Evolutionary conservation across 2,888 invertebrate genomes (phyloP).

Genomic region (Meiosimyza decipiens): DNA sequence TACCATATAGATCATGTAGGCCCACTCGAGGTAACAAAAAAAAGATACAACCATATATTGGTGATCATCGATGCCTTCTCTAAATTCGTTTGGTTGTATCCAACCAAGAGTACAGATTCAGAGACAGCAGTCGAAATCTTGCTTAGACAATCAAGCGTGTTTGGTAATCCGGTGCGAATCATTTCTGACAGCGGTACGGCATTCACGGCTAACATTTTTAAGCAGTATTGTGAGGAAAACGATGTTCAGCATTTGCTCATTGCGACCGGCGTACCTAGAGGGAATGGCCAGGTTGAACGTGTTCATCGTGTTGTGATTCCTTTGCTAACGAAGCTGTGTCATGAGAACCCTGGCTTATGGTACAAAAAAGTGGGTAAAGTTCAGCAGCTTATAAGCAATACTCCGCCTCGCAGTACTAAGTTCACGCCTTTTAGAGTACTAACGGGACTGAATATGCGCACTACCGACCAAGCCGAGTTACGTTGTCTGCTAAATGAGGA

Average conservation of each 20-base stretch:
- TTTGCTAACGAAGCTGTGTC: conserved; percentile 56
- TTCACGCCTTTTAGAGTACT: conserved; percentile 36
- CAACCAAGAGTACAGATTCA: conserved; percentile 49
- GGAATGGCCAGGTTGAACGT: conserved; percentile 59
- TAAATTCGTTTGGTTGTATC: conserved; percentile 59
- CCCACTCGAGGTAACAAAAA: conserved; percentile 51
- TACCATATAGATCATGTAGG: conserved; percentile 59
- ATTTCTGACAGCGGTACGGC: conserved; percentile 60
- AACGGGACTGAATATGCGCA: conserved; percentile 34
- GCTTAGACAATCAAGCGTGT: conserved; percentile 26
- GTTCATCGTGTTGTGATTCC: conserved; percentile 55
- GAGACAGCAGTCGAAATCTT: conserved; percentile 54
- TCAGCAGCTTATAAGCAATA: conserved; percentile 49
- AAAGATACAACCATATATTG: conserved; percentile 57
- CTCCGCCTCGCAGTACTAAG: conserved; percentile 46
- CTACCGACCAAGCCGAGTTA: background rate
- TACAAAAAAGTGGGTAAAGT: conserved; percentile 23
- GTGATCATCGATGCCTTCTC: conserved; percentile 55
- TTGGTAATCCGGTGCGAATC: conserved; percentile 51
- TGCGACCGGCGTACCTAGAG: conserved; percentile 52
- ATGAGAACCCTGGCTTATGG: conserved; percentile 24
- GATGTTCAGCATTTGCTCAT: conserved; percentile 51
- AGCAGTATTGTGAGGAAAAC: conserved; percentile 53
- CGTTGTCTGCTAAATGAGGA: no score
- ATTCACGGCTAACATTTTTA: conserved; percentile 60